These are phyloP conservation scores for Leistus spinibarbis DNA, from an alignment of 2,888 invertebrate species.

Conservation along the genomic window DNA sequence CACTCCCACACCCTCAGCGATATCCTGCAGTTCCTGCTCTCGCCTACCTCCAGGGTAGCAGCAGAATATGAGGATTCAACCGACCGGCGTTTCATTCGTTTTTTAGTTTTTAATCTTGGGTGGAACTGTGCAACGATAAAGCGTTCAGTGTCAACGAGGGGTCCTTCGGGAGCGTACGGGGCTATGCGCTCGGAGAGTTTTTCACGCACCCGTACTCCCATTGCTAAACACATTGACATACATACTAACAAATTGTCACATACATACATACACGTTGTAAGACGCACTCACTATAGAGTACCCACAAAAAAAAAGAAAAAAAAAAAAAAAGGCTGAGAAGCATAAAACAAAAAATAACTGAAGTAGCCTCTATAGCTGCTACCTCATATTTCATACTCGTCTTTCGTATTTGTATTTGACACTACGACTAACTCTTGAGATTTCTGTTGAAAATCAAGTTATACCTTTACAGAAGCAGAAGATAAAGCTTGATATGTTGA, in stretches of 20 bases:
- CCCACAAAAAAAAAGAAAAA: background rate
- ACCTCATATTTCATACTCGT: background rate
- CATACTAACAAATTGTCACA: background rate
- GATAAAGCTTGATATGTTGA: too few relatives aligned
- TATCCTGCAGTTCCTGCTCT: background rate
- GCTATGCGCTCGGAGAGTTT: conserved; percentile 31
- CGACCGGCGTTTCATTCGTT: conserved; percentile 13
- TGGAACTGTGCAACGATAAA: conserved; percentile 32
- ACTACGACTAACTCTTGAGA: background rate
- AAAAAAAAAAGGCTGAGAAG: background rate
- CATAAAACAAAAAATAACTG: background rate
- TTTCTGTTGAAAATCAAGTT: too few relatives aligned
- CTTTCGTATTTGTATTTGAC: background rate
- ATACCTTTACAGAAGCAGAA: too few relatives aligned
- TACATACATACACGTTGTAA: background rate
- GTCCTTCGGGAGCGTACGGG: conserved; percentile 31
- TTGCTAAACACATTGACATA: conserved; percentile 9
- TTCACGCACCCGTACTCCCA: conserved; percentile 31
- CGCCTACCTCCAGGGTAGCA: background rate
- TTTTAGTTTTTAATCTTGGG: conserved; percentile 38
- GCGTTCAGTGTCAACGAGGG: conserved; percentile 34
- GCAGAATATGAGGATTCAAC: conserved; percentile 29
- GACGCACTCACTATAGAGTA: background rate
- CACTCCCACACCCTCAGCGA: background rate
- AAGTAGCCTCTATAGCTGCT: background rate